Evolutionary conservation across 2,888 invertebrate genomes (phyloP).

Genomic region (Eupithecia vulgata): DNA sequence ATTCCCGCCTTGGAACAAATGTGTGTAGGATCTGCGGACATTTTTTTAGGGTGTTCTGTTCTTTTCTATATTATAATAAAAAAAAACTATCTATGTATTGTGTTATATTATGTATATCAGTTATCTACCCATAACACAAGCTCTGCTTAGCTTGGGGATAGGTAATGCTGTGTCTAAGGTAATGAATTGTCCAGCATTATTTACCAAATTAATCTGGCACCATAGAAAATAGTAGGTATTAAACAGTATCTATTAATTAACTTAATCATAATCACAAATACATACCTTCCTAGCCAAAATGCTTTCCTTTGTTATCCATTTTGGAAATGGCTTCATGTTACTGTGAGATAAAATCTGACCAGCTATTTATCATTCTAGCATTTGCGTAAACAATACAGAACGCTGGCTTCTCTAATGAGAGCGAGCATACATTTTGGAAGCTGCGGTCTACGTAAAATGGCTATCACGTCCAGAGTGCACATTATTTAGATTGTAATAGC

Average conservation of each 20-base stretch:
- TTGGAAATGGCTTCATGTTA: constrained; percentile 23
- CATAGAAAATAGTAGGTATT: background rate
- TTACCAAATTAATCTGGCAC: no score
- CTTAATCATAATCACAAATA: background rate
- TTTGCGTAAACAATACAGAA: constrained; percentile 40
- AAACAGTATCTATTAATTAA: background rate
- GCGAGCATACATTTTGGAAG: constrained; percentile 33
- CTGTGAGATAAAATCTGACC: constrained; percentile 37
- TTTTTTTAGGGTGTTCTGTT: no score
- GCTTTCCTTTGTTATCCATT: constrained; percentile 21
- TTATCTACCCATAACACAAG: no score
- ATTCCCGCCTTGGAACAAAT: no score
- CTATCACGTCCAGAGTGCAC: background rate
- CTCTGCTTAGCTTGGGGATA: no score
- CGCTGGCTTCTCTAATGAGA: constrained; percentile 35
- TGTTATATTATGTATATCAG: no score
- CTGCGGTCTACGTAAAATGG: constrained; percentile 11
- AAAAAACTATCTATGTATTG: no score
- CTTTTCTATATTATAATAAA: no score
- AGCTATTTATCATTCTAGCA: constrained; percentile 37
- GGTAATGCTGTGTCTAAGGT: no score
- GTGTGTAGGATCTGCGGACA: no score
- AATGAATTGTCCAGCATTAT: no score
- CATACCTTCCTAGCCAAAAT: constrained; percentile 3
- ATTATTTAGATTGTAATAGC: background rate